Evolutionary conservation across 2,888 invertebrate genomes (phyloP).

Genomic region (Drosophila meridionalis): DNA sequence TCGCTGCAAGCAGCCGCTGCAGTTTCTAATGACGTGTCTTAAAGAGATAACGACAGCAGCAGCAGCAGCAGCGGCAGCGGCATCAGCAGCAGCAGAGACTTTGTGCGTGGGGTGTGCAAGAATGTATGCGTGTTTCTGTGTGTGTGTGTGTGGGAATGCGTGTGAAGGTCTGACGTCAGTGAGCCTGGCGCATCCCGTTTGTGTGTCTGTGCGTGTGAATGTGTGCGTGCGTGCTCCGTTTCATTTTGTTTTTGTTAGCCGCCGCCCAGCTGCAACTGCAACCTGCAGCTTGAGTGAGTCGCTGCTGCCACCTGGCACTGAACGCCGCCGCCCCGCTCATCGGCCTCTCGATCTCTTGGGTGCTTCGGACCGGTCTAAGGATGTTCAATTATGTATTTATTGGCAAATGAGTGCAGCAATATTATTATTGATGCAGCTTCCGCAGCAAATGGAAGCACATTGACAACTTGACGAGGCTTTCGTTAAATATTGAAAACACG

Average conservation of each 20-base stretch:
- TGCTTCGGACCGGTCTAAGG: constrained; percentile 31
- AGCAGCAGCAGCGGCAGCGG: constrained; percentile 19
- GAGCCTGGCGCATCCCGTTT: constrained; percentile 51
- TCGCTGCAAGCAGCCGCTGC: constrained; percentile 49
- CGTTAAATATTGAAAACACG: constrained; percentile 72
- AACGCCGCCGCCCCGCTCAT: background rate
- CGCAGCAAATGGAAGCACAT: constrained; percentile 18
- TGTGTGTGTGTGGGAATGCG: constrained; percentile 32
- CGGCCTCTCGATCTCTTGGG: background rate
- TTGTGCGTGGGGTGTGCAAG: constrained; percentile 51
- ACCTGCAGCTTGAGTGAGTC: constrained; percentile 2
- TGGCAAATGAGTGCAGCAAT: constrained; percentile 45
- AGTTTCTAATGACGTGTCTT: constrained; percentile 70
- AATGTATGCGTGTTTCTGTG: constrained; percentile 21
- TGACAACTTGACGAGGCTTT: constrained; percentile 58
- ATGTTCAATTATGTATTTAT: constrained; percentile 34
- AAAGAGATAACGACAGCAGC: constrained; percentile 57
- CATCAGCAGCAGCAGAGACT: constrained; percentile 15
- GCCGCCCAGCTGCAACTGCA: constrained; percentile 45
- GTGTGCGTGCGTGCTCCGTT: constrained; percentile 10
- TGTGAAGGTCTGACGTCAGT: constrained; percentile 59
- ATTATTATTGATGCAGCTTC: constrained; percentile 62
- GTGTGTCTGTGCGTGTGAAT: background rate
- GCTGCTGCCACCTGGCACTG: background rate
- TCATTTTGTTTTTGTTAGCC: constrained; percentile 39